phyloP scores from a whole-genome alignment of 30 jellyfish, hydroid and myxozoan genomes.

The Aurelia aurita region DNA sequence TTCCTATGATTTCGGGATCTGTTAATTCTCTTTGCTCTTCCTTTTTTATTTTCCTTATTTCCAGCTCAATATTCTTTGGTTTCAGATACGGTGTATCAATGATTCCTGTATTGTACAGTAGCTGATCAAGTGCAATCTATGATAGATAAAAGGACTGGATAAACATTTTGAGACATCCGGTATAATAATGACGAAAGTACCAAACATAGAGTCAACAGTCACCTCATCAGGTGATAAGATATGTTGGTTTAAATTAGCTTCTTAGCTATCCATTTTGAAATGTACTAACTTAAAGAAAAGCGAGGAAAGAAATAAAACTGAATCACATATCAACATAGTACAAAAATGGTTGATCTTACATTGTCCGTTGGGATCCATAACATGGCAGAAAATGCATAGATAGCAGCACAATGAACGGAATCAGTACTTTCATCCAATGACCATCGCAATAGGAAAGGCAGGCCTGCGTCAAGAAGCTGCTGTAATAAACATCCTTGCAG shows the following conservation, averaged over 20 bases:
- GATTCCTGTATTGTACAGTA: slow-evolving; percentile 51
- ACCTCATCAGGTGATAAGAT: too few species aligned
- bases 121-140: slow-evolving; percentile 59
- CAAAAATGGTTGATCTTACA: slow-evolving; percentile 38
- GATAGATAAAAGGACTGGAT: not conserved
- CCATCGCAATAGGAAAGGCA: slow-evolving; percentile 92
- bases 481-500: slow-evolving; percentile 28
- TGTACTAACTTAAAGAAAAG: too few species aligned
- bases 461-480: slow-evolving; percentile 82
- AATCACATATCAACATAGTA: not conserved
- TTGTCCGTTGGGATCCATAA: slow-evolving; percentile 58
- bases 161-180: too few species aligned
- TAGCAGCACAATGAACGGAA: slow-evolving; percentile 77
- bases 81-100: slow-evolving; percentile 48
- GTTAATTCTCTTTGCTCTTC: slow-evolving; percentile 67
- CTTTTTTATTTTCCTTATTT: slow-evolving; percentile 45
- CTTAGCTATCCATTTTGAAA: too few species aligned
- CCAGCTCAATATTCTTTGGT: slow-evolving; percentile 37
- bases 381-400: slow-evolving; percentile 68
- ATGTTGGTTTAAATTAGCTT: too few species aligned
- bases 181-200: too few species aligned
- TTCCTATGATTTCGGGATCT: slow-evolving; percentile 82
- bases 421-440: slow-evolving; percentile 92
- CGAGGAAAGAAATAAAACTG: too few species aligned
- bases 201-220: too few species aligned